phyloP scores from a whole-genome alignment of 1,140 invertebrate species.

The Lasaia peninsularis region DNA sequence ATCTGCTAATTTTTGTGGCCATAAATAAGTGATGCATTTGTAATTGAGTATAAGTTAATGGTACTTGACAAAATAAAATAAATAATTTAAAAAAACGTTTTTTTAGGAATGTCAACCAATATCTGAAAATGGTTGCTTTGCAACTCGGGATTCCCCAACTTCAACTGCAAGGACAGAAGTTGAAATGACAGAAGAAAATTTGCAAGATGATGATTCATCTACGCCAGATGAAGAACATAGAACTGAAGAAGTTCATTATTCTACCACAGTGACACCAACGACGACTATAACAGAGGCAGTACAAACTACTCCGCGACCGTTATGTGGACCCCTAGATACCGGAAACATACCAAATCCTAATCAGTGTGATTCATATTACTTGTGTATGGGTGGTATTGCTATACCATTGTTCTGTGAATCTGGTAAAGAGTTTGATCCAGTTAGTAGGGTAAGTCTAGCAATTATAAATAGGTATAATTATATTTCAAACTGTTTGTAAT shows the following conservation, averaged over 20 bases:
- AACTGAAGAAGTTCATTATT: not conserved
- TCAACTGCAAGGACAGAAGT: not conserved
- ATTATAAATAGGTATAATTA: not conserved
- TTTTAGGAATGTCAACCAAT: constrained; percentile 34
- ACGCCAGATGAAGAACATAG: constrained; percentile 8
- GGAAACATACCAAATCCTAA: constrained; percentile 34
- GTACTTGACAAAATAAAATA: no score
- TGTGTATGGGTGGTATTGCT: constrained; percentile 32
- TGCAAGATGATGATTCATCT: not conserved
- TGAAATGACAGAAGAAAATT: not conserved
- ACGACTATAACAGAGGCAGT: constrained; percentile 11
- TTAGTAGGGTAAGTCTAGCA: constrained; percentile 26
- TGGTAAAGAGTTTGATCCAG: constrained; percentile 37
- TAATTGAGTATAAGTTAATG: no score
- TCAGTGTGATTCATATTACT: constrained; percentile 38
- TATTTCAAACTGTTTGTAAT: no score
- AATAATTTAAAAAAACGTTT: constrained; percentile 3
- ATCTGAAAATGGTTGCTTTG: constrained; percentile 34
- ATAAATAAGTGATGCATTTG: no score
- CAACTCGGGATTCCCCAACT: not conserved
- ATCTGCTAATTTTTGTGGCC: no score
- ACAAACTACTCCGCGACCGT: constrained; percentile 4
- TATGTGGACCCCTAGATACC: constrained; percentile 20
- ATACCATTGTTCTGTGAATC: constrained; percentile 32
- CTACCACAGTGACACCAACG: not conserved